Evolutionary conservation across 2,113 vertebrate species (phyloP).

Genomic region (Neolamprologus devosi): DNA sequence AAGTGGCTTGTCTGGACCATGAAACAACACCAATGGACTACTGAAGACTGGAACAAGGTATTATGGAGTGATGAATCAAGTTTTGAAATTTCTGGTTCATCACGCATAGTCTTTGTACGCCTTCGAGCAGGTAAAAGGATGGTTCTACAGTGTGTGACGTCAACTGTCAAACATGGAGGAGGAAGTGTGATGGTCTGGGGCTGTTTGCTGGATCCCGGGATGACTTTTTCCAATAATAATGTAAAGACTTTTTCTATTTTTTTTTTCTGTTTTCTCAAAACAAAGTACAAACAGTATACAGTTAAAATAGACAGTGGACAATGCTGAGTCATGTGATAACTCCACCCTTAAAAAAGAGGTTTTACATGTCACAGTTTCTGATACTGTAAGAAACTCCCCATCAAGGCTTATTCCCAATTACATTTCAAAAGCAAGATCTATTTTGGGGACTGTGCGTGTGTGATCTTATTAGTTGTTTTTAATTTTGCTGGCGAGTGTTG

Average conservation of each 20-base stretch:
- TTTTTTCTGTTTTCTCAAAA: background rate
- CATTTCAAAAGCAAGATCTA: background rate
- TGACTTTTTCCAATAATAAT: background rate
- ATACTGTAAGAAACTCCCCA: background rate
- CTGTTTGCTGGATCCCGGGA: background rate
- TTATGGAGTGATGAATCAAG: background rate
- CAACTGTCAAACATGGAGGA: background rate
- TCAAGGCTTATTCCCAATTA: background rate
- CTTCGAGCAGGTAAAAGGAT: background rate
- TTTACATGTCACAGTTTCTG: background rate
- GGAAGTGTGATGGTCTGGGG: background rate
- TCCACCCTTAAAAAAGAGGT: background rate
- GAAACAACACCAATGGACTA: background rate
- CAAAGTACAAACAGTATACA: background rate
- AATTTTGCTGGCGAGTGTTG: background rate
- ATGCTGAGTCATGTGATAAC: background rate
- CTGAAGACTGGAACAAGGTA: background rate
- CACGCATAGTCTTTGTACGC: rapidly evolving
- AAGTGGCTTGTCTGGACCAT: background rate
- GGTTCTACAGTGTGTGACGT: background rate
- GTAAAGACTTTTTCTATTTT: background rate
- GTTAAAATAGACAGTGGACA: background rate
- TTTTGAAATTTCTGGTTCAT: background rate
- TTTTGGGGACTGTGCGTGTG: background rate
- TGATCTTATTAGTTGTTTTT: background rate